Base-by-base conservation (phyloP, 2,113 vertebrate species). In the Nerophis lumbriciformis region DNA sequence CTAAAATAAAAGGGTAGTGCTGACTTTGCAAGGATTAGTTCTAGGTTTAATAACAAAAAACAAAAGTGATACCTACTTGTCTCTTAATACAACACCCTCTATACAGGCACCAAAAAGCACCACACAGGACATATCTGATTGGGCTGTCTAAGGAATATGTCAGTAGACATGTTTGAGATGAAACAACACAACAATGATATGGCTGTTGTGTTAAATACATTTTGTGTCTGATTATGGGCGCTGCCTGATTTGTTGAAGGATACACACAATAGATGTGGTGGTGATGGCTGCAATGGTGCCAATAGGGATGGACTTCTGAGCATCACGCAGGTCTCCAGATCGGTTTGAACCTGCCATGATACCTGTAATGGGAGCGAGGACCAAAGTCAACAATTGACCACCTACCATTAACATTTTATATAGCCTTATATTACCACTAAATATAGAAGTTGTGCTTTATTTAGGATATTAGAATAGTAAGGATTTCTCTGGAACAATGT, bases 341-440 rank as follows among this genome's bases (percentile, higher is more conserved):
- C 97, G 92, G 84, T 99, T 99, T 21, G 97, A 99, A 11, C 97
- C 96, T 0, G 97, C 97, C 97, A 99, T 99, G 80, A 99, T 99
- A 42, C 96, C 97, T 99, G 62, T n/a, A 36, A 53, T 12, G 1
- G 28, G 15, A 63, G 9, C 4, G 5, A 19, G 8, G 11, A 10
- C 5, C 68, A 51, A 62, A 39, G 15, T 16, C 44, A 48, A 4
- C 42, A 45, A 45, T 11, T 45, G 3, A 45, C 42, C 42, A 45
- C 42, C 10, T 12, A 12, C 10, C 4, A 45, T 45, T 45, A 45
- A 45, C 12, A 45, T 11, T 45, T 12, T 9, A 45, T 45, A 4
- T 45, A 11, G 42, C 42, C 42, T 45, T 12, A 45, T 45, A 12
- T 45, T 45, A 45, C 42, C 10, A 12, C 28, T 28, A 28, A 28